These are phyloP conservation scores for Patella ulyssiponensis DNA, from an alignment of 2,888 invertebrate species.

Conservation along the genomic window DNA sequence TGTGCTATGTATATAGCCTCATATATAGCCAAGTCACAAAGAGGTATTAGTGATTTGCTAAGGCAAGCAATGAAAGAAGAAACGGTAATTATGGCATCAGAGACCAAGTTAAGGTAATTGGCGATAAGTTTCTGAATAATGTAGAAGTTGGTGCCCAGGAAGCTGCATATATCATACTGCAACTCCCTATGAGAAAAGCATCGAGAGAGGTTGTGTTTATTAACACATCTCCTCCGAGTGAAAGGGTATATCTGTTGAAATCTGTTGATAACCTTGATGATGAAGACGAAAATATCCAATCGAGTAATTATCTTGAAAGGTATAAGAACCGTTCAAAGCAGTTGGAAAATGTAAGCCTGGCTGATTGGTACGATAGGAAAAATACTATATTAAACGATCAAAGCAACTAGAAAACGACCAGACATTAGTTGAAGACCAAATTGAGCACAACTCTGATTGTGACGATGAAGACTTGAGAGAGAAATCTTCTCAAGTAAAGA, in stretches of 20 bases:
- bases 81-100: conserved; percentile 22
- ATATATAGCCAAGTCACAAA: conserved; percentile 43
- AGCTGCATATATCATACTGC: conserved; percentile 47
- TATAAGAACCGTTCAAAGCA: conserved; percentile 38
- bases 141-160: conserved; percentile 57
- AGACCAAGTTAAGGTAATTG: conserved; percentile 32
- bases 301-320: conserved; percentile 30
- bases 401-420: not conserved
- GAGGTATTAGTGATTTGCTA: conserved; percentile 45
- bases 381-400: not conserved
- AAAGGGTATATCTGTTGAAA: too few relatives aligned
- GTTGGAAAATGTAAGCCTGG: conserved; percentile 31
- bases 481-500: conserved; percentile 30
- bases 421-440: too few relatives aligned
- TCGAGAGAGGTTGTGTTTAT: conserved; percentile 42
- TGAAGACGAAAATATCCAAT: conserved; percentile 32
- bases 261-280: too few relatives aligned
- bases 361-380: conserved; percentile 31
- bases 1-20: conserved; percentile 18
- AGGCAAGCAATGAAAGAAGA: conserved; percentile 38
- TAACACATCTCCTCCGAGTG: conserved; percentile 34
- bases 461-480: conserved; percentile 22
- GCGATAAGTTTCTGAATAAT: too few relatives aligned
- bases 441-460: not conserved
- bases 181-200: too few relatives aligned